A percentile compares a stretch with the other conserved stretches of the same genome.
These are phyloP conservation scores for Syrphus vitripennis DNA, from an alignment of 2,888 invertebrate genomes.

Conservation along the genomic window DNA sequence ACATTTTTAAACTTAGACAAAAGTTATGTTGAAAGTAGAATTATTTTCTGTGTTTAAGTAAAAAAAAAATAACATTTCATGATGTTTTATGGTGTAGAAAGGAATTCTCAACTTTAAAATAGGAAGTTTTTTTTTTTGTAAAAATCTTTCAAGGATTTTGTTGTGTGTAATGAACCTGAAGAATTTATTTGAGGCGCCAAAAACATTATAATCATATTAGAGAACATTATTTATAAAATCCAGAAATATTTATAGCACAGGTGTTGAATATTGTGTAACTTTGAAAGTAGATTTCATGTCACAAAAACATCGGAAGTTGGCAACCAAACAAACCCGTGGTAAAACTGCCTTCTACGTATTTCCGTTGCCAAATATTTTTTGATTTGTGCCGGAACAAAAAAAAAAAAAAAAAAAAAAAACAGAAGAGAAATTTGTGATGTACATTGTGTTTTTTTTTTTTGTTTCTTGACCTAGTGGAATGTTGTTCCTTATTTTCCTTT, in stretches of 20 bases:
- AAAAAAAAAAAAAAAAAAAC: background rate
- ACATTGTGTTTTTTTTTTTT: background rate
- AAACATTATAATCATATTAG: slow-evolving; percentile 1
- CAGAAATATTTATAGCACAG: background rate
- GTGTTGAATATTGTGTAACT: slow-evolving; percentile 2
- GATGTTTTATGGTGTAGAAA: background rate
- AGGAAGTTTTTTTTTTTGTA: too few relatives aligned
- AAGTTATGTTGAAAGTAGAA: background rate
- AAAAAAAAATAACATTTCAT: background rate
- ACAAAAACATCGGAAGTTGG: slow-evolving; percentile 13
- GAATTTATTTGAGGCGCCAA: background rate
- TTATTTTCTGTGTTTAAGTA: background rate
- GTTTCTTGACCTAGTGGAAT: slow-evolving; percentile 17
- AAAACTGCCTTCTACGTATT: slow-evolving; percentile 15
- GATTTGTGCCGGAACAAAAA: slow-evolving; percentile 6
- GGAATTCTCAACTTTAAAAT: background rate
- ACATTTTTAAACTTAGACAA: slow-evolving; percentile 12
- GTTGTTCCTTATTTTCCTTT: slow-evolving; percentile 1
- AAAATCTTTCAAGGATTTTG: background rate
- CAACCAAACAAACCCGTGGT: slow-evolving; percentile 2
- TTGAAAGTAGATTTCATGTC: slow-evolving; percentile 16
- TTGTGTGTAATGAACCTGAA: background rate
- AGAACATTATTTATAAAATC: background rate
- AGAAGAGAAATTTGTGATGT: background rate
- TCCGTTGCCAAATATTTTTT: slow-evolving; percentile 29